phyloP scores from a whole-genome alignment of 2,888 invertebrate species.

The Tetanocera ferruginea region DNA sequence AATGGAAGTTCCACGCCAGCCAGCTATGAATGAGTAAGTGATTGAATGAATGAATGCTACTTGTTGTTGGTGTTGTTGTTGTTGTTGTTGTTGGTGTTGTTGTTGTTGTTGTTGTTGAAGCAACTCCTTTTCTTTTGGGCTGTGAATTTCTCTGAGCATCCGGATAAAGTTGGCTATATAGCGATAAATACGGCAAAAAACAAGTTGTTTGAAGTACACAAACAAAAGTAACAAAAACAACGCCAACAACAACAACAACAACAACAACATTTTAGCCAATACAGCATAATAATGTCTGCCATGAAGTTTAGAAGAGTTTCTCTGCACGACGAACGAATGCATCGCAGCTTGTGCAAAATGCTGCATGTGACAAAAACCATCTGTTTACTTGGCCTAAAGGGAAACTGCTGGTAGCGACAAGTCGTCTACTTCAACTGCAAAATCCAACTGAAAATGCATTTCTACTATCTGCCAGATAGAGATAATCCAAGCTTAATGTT shows the following conservation, averaged over 20 bases:
- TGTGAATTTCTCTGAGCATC: slow-evolving; percentile 7
- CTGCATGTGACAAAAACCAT: slow-evolving; percentile 6
- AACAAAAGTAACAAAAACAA: not conserved
- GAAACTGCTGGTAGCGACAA: not conserved
- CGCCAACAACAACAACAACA: not conserved
- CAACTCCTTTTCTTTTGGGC: slow-evolving; percentile 14
- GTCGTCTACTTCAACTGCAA: not conserved
- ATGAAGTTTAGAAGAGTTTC: not conserved
- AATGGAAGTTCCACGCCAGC: not conserved
- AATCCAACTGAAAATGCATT: not conserved
- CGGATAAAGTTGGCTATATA: not conserved
- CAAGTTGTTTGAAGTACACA: not conserved
- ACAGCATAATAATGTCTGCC: not conserved
- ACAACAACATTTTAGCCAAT: not conserved
- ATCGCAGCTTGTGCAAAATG: not conserved
- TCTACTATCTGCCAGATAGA: not conserved
- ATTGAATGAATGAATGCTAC: not conserved
- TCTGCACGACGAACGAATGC: not conserved
- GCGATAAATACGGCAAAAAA: not conserved
- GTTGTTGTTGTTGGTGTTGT: not conserved
- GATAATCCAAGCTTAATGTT: not conserved
- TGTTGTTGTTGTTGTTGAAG: not conserved
- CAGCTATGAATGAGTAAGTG: not conserved
- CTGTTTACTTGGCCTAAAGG: slow-evolving; percentile 23
- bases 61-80: not conserved